phyloP scores from a whole-genome alignment of 2,888 invertebrate genomes.

The Ecliptopera silaceata region DNA sequence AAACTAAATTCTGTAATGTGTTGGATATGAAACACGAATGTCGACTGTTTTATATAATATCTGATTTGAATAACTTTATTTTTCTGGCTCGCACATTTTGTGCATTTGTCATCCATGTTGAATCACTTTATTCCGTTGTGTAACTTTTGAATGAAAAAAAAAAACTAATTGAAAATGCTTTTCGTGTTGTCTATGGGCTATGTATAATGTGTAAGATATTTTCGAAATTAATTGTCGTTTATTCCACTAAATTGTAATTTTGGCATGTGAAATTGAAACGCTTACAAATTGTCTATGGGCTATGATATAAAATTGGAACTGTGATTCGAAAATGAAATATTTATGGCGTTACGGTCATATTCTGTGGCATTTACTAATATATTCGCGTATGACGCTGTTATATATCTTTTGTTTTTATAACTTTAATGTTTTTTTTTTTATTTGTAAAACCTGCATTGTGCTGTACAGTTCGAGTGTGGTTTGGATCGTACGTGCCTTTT shows the following conservation, averaged over 20 bases:
- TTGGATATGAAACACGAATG: background rate
- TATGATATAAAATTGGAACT: conserved; percentile 58
- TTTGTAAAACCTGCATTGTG: conserved; percentile 64
- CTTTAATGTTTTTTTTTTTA: conserved; percentile 36
- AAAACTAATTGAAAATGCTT: conserved; percentile 2
- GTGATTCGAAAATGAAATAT: conserved; percentile 59
- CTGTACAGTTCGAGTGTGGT: conserved; percentile 82
- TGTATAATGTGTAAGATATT: background rate
- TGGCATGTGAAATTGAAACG: conserved; percentile 16
- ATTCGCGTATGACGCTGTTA: conserved; percentile 61
- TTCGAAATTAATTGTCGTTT: conserved; percentile 4
- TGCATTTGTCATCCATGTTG: too few relatives aligned
- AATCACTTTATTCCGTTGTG: background rate
- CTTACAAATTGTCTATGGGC: conserved; percentile 18
- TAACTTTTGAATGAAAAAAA: conserved; percentile 4
- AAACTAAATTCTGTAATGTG: conserved; percentile 7
- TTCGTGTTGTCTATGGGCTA: conserved; percentile 4
- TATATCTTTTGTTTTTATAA: conserved; percentile 10
- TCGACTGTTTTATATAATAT: background rate
- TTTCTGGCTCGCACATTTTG: too few relatives aligned
- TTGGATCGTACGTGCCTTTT: conserved; percentile 88
- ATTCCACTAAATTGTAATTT: conserved; percentile 21
- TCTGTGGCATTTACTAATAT: conserved; percentile 67
- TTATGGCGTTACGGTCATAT: conserved; percentile 61
- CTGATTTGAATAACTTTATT: too few relatives aligned